Percentiles rank a stretch among this genome's conserved stretches.
phyloP scores from a whole-genome alignment of 2,113 vertebrate species.

The Leucoraja erinaceus region DNA sequence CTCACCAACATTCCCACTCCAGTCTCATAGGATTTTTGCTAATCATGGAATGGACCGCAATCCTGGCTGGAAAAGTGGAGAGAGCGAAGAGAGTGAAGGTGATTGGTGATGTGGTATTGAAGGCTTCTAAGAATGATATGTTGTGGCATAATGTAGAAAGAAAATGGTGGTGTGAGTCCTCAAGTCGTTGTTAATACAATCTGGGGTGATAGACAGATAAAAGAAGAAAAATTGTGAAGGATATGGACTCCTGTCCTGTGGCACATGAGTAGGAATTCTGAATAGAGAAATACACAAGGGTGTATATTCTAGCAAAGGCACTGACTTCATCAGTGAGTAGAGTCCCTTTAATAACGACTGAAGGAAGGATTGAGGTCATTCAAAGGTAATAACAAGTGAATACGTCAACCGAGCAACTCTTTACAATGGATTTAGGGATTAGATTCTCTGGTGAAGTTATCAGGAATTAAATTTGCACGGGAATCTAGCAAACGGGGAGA shows the following conservation, averaged over 20 bases:
- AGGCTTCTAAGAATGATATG: too few species aligned
- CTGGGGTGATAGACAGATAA: not conserved
- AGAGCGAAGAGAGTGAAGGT: too few species aligned
- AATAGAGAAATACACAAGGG: not conserved
- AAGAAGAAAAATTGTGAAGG: not conserved
- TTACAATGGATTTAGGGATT: not conserved
- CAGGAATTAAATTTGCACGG: not conserved
- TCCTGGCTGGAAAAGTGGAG: too few species aligned
- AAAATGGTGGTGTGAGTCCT: too few species aligned
- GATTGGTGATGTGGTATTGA: too few species aligned
- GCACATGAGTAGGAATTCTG: not conserved
- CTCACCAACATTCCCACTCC: too few species aligned
- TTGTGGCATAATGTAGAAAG: too few species aligned
- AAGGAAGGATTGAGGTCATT: not conserved
- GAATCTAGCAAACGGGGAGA: not conserved
- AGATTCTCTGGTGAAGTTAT: not conserved
- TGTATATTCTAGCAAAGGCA: not conserved
- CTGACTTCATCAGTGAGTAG: not conserved
- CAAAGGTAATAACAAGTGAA: not conserved
- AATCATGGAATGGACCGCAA: too few species aligned
- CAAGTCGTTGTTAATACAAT: not conserved
- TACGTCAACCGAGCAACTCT: not conserved
- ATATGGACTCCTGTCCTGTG: not conserved
- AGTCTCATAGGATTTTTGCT: too few species aligned
- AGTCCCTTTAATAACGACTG: not conserved